Base-by-base conservation (phyloP, 2,797 vertebrate genomes). In the Halcyon leucocephala region DNA sequence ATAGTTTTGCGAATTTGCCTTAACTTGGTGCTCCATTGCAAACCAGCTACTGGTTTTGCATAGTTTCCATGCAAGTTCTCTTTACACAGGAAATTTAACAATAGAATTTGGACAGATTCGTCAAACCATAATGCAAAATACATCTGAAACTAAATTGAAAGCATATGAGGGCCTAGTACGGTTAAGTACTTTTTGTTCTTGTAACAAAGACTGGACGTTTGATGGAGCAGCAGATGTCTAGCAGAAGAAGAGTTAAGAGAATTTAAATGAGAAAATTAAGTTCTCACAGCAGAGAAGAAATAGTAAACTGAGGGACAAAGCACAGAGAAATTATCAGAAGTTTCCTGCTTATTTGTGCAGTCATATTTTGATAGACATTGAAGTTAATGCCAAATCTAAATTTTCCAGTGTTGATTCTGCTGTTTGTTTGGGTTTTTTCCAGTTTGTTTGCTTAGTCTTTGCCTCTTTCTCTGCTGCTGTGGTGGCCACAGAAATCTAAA, bases 121-220 rank as follows among this genome's bases (percentile, higher is more conserved):
- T 77, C 58, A 61, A 57, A 74, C 18, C 0, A 0, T 84, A 61
- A 73, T 54, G 80, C 28, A 66, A 82, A 90, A 14, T 82, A 86
- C 84, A 90, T 55, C 35, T 69, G 84, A 86, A 92, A 90, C 12
- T 9, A 76, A 93, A 91, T 49, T 69, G 69, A 79, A 87, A 95
- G 13, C 35, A 42, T 60, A 52, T 60, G 82, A 83, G 8, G 11
- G 8, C 37, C 55, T 71, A 57, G 28, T 37, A 67, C 1, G 1
- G 10, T 92, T 64, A 28, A 57, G 33, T 85, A n/a, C 12, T 46
- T 71, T 84, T 65, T 89, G 42, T 58, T 88, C 12, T 61, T 51
- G 10, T 54, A 89, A 67, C 37, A 91, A 84, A 86, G 17, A 25
- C 31, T 37, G 84, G 8, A 69, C 66, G n/a, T 49, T 64, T 87